Conservation (phyloP, 2,113 vertebrate genomes). For the Silurus meridionalis region DNA sequence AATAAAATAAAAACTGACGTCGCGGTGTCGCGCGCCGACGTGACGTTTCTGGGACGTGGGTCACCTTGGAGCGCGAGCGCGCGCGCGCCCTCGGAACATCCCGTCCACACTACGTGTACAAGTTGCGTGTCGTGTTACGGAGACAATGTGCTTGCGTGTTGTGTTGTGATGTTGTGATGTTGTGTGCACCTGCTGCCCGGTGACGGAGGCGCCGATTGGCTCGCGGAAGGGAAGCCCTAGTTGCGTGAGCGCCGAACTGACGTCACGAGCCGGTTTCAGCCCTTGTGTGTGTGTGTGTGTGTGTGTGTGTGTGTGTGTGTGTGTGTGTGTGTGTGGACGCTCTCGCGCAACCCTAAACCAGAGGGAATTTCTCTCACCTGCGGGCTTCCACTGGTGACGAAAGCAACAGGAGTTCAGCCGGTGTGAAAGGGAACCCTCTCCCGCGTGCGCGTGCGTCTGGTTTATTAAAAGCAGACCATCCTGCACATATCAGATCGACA, state of each 20-base stretch:
- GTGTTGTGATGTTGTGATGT: conserved; percentile 46
- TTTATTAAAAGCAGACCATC: background rate
- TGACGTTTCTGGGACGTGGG: conserved; percentile 42
- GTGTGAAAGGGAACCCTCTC: conserved; percentile 36
- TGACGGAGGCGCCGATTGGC: conserved; percentile 63
- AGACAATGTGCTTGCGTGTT: too few relatives aligned
- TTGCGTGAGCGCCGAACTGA: conserved; percentile 57
- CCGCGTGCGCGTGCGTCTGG: background rate
- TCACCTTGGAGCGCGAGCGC: background rate
- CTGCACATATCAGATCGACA: background rate
- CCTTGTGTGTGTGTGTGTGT: conserved; percentile 28
- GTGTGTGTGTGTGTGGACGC: conserved; percentile 24
- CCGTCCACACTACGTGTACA: background rate
- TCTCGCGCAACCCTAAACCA: conserved; percentile 43
- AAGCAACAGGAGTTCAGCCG: conserved; percentile 52
- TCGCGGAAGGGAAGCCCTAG: conserved; percentile 63
- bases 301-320: conserved; percentile 9
- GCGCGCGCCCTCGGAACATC: conserved; percentile 52
- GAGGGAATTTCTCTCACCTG: conserved; percentile 45
- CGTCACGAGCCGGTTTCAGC: conserved; percentile 61
- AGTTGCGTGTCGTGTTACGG: conserved; percentile 45
- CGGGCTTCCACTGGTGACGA: conserved; percentile 57
- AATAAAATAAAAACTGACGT: background rate
- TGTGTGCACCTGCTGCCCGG: conserved; percentile 63
- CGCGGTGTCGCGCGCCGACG: conserved; percentile 38